Conservation (phyloP, 2,888 invertebrate genomes). For the Polylopha cassiicola region DNA sequence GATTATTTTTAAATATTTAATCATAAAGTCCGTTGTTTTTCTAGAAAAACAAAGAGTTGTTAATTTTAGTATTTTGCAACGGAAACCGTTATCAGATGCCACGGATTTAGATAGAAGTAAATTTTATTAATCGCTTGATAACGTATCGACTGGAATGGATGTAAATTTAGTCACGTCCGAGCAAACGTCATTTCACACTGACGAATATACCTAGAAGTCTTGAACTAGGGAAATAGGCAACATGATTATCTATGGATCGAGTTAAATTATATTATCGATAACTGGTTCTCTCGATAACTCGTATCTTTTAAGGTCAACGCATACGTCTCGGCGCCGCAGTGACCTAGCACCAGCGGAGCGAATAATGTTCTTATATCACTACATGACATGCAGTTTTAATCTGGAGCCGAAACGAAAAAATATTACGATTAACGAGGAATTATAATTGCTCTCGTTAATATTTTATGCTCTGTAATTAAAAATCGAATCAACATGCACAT, state of each 20-base stretch:
- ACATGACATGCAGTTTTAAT: conserved; percentile 4
- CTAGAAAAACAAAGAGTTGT: neutral
- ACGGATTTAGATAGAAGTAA: conserved; percentile 11
- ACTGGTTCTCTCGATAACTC: conserved; percentile 20
- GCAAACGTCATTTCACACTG: conserved; percentile 2
- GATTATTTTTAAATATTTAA: too few relatives aligned
- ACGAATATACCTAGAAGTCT: conserved; percentile 7
- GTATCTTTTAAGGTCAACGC: conserved; percentile 23
- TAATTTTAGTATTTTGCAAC: conserved; percentile 1
- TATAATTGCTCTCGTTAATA: neutral
- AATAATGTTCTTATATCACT: neutral
- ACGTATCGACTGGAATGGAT: conserved; percentile 9
- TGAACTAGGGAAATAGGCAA: conserved; percentile 14
- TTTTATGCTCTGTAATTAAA: conserved; percentile 11
- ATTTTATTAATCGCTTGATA: conserved; percentile 17
- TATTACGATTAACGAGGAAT: conserved; percentile 2
- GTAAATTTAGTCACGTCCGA: conserved; percentile 18
- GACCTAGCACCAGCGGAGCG: conserved; percentile 9
- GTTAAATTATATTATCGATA: conserved; percentile 17
- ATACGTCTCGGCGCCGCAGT: conserved; percentile 1
- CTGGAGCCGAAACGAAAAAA: conserved; percentile 1
- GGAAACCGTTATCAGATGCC: conserved; percentile 10
- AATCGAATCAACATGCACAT: conserved; percentile 9
- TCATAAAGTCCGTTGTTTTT: too few relatives aligned
- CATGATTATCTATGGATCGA: conserved; percentile 5